Percentiles rank a stretch among this genome's conserved stretches.
phyloP scores from a whole-genome alignment of 2,888 invertebrate species.

The Unio delphinus region DNA sequence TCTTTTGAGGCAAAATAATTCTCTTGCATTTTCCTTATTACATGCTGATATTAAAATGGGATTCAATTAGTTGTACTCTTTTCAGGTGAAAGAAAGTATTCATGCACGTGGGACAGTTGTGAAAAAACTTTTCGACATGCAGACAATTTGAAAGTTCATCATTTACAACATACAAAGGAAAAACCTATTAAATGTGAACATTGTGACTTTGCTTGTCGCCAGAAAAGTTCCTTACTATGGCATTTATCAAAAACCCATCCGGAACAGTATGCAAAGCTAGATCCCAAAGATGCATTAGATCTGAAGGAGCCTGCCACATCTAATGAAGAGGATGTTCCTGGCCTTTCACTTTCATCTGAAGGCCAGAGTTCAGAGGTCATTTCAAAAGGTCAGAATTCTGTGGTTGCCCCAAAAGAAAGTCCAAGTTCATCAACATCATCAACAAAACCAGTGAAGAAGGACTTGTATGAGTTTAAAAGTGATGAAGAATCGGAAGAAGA shows the following conservation, averaged over 20 bases:
- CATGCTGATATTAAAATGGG: too few species aligned
- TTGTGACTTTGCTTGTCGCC: slow-evolving; percentile 68
- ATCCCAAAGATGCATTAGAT: too few species aligned
- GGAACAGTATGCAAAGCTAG: slow-evolving; percentile 11
- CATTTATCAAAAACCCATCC: slow-evolving; percentile 57
- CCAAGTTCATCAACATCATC: too few species aligned
- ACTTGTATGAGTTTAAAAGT: slow-evolving; percentile 62
- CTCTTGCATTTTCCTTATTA: too few species aligned
- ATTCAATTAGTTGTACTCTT: slow-evolving; percentile 10
- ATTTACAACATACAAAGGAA: slow-evolving; percentile 66
- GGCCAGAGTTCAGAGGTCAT: background rate
- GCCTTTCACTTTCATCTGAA: background rate
- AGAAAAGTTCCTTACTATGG: slow-evolving; percentile 66
- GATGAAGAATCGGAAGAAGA: slow-evolving; percentile 60
- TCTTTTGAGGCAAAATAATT: too few species aligned
- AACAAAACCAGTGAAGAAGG: slow-evolving; percentile 26
- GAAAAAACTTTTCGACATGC: slow-evolving; percentile 68
- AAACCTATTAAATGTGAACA: slow-evolving; percentile 66
- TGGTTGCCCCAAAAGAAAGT: background rate
- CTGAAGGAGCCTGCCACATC: too few species aligned
- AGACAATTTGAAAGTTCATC: slow-evolving; percentile 68
- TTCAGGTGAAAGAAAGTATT: slow-evolving; percentile 67
- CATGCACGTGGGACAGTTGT: slow-evolving; percentile 66
- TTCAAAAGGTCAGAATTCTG: slow-evolving; percentile 13
- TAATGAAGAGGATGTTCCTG: background rate